Conservation (phyloP, 2,888 invertebrate genomes). For the Phytoseiulus persimilis region DNA sequence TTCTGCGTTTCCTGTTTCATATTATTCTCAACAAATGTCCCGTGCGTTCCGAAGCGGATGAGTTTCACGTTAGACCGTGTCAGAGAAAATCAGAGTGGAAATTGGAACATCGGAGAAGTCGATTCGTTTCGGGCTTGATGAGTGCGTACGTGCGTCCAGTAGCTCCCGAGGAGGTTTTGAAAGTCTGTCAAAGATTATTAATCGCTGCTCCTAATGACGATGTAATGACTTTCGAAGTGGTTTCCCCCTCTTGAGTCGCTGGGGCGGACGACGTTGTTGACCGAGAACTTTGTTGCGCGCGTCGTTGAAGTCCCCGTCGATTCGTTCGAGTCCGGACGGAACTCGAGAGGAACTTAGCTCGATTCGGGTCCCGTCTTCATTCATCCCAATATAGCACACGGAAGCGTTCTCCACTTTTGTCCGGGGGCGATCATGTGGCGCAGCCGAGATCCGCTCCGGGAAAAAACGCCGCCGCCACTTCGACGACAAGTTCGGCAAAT, state of each 20-base stretch:
- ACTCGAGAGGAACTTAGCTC: background rate
- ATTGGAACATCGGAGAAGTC: background rate
- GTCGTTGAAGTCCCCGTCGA: background rate
- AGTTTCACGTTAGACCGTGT: no score
- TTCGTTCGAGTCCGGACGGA: background rate
- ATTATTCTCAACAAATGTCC: background rate
- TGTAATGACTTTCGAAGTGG: background rate
- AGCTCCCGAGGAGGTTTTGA: background rate
- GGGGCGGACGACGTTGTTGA: background rate
- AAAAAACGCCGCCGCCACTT: no score
- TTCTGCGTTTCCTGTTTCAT: no score
- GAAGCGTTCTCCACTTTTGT: no score
- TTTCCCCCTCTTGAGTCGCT: background rate
- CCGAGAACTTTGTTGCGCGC: background rate
- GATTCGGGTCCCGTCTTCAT: no score
- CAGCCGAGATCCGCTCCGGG: no score
- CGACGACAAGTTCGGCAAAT: no score
- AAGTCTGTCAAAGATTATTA: slow-evolving; percentile 5
- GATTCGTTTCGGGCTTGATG: background rate
- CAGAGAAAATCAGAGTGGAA: no score
- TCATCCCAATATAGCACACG: no score
- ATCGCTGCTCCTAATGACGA: background rate
- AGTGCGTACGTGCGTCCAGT: background rate
- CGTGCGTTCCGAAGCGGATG: background rate
- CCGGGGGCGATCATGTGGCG: no score